Base-by-base conservation (phyloP, 2,113 vertebrate genomes). In the Actinemys pallida region DNA sequence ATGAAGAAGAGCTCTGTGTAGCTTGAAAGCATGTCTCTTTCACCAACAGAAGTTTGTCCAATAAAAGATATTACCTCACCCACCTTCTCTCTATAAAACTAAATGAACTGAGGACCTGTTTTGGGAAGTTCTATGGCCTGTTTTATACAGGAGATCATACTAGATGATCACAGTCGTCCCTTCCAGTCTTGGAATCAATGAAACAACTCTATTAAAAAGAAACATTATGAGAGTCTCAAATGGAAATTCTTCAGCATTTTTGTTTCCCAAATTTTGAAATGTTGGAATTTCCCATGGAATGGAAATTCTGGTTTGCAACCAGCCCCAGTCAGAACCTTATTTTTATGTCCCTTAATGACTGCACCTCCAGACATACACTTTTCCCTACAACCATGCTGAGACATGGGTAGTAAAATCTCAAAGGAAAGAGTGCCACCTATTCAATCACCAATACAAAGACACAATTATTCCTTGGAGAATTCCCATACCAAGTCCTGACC, bases 251-350 rank as follows among this genome's bases (percentile, higher is more conserved):
- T 5, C 81, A 35, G 22, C 62, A 5, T 31, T 90, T 89, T 89
- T 65, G 5, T 42, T 65, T 9, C 49, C 86, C 85, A 12, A 75
- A 6, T 90, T 91, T 6, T 84, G 16, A 84, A 84, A 75, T 57
- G 24, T 17, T 65, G 20, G 13, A 16, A 5, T 72, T 82, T 31
- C 59, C 25, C 3, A n/a, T 82, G 52, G 49, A 87, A 31, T 86
- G 47, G 49, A 87, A 84, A 72, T 42, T 3, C 8, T 42, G 24
- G 0, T 0, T 6, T 87, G 3, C 20, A 45, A 10, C 2, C 8
- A 83, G 24, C 25, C 62, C 10, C 16, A 76, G n/a, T 22, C 19
- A 82, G 19, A 69, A 84, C 78, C 10, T 78, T 14, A 27, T 13
- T 10, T 6, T 91, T 91, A 53, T 83, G 6, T 83, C 57, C n/a